Evolutionary conservation across 2,797 vertebrate species (phyloP), one percentile per base, ranked within the genome.

Genomic region (Tragopan temminckii): DNA sequence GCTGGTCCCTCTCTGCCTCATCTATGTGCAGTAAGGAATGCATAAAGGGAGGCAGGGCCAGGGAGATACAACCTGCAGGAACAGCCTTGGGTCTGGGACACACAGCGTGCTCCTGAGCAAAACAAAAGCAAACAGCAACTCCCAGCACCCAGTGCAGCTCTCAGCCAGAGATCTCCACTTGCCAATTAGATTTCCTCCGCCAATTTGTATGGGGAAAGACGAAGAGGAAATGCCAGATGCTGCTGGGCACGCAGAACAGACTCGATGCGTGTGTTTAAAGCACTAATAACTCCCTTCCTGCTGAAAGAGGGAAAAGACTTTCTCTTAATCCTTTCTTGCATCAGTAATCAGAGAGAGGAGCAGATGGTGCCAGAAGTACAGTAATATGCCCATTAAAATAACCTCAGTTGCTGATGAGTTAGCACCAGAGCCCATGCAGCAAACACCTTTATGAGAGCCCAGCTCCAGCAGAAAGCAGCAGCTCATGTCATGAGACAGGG

Each of bases 351-450:
- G 84, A 83, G 69, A 92, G 72, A 85, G 25, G 72, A 94, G 72
- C 96, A 95, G 95, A 96, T 94, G 93, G 93, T 95, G 90, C 90
- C 94, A 95, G 88, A 89, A 92, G 90, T 75, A 64, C 64, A 82
- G 85, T 78, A 89, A 90, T 77, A 58, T 90, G 86, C 76, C 86
- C 81, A 80, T 92, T 92, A 94, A 87, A 90, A 83, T 36, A 75
- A 80, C 72, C 85, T 88, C 86, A 59, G 63, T n/a, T 64, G 90
- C 33, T 3, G 11, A 87, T 24, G 58, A 80, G 58, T 77, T 85
- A 90, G 52, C 90, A 80, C 42, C 69, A 89, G 81, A 29, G 12
- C 24, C 52, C 62, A 15, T 11, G 69, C 91, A 85, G 75, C 36
- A 89, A 90, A 79, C 53, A 85, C 86, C 93, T 94, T 46, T 24